phyloP scores from a whole-genome alignment of 2,888 invertebrate species.

The Drosophila peninsularis region DNA sequence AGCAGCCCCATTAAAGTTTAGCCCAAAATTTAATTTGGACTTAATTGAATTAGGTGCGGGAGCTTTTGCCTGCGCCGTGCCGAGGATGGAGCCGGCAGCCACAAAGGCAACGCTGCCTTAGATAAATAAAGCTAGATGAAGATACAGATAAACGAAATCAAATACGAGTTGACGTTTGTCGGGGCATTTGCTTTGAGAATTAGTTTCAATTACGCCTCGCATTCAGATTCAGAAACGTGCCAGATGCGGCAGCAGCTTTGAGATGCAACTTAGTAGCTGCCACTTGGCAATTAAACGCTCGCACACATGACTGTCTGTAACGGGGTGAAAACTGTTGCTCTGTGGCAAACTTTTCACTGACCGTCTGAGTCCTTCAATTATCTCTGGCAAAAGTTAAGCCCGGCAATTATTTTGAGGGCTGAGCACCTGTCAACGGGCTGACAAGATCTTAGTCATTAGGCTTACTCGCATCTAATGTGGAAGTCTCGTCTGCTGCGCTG shows the following conservation, averaged over 20 bases:
- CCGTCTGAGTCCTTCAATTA: constrained; percentile 35
- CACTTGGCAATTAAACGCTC: constrained; percentile 42
- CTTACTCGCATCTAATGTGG: not conserved
- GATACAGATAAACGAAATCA: constrained; percentile 45
- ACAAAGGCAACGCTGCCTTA: constrained; percentile 16
- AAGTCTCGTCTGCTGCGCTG: not conserved
- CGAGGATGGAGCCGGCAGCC: constrained; percentile 23
- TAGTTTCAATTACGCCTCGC: constrained; percentile 71
- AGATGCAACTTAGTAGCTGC: constrained; percentile 11
- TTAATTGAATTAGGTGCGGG: constrained; percentile 42
- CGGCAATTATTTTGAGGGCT: constrained; percentile 43
- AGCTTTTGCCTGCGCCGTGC: constrained; percentile 26
- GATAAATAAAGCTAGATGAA: constrained; percentile 20
- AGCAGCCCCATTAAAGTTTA: constrained; percentile 14
- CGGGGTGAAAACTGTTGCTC: not conserved
- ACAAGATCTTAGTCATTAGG: constrained; percentile 11
- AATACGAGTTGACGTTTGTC: constrained; percentile 37
- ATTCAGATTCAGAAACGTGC: constrained; percentile 15
- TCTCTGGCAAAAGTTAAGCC: constrained; percentile 25
- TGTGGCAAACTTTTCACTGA: constrained; percentile 6
- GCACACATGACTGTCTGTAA: not conserved
- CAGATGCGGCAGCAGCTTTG: constrained; percentile 15
- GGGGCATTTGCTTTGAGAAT: constrained; percentile 66
- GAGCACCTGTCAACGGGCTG: constrained; percentile 17
- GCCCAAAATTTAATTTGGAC: constrained; percentile 33